Evolutionary conservation across 1,140 invertebrate genomes (phyloP).

Genomic region (Drosophila gunungcola): DNA sequence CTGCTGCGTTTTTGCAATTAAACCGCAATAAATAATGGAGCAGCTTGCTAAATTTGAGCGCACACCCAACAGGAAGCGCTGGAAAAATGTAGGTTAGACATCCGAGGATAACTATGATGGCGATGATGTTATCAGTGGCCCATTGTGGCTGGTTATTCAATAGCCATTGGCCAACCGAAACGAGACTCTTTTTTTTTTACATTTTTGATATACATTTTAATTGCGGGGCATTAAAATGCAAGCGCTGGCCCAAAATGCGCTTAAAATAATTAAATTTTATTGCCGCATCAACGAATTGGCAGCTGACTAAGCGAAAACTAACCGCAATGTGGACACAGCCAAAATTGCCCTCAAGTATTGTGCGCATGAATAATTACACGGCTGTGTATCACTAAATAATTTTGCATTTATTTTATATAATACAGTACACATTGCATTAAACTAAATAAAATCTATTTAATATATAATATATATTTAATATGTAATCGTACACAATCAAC

Average conservation of each 20-base stretch:
- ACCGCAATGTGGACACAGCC: constrained; percentile 29
- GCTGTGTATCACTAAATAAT: constrained; percentile 75
- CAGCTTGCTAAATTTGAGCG: constrained; percentile 59
- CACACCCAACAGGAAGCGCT: constrained; percentile 25
- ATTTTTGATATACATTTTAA: constrained; percentile 53
- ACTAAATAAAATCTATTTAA: constrained; percentile 79
- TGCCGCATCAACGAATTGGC: constrained; percentile 36
- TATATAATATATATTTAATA: constrained; percentile 70
- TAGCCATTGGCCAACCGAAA: constrained; percentile 18
- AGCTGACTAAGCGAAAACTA: constrained; percentile 47
- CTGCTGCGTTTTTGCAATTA: constrained; percentile 65
- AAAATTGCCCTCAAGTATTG: constrained; percentile 1
- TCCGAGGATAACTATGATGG: constrained; percentile 25
- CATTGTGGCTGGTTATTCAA: constrained; percentile 21
- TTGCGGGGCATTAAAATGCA: constrained; percentile 41
- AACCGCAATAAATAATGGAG: constrained; percentile 67
- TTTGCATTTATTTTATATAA: constrained; percentile 82
- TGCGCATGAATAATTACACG: constrained; percentile 5
- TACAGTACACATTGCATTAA: constrained; percentile 81
- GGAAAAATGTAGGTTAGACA: constrained; percentile 48
- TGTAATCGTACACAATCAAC: constrained; percentile 63
- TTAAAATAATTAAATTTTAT: constrained; percentile 52
- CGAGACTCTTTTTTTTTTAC: constrained; percentile 34
- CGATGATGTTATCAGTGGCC: constrained; percentile 24
- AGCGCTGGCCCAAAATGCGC: constrained; percentile 32